Evolutionary conservation across 2,888 invertebrate species (phyloP), one percentile per base, ranked within the genome.

Genomic region (Ochlodes sylvanus): DNA sequence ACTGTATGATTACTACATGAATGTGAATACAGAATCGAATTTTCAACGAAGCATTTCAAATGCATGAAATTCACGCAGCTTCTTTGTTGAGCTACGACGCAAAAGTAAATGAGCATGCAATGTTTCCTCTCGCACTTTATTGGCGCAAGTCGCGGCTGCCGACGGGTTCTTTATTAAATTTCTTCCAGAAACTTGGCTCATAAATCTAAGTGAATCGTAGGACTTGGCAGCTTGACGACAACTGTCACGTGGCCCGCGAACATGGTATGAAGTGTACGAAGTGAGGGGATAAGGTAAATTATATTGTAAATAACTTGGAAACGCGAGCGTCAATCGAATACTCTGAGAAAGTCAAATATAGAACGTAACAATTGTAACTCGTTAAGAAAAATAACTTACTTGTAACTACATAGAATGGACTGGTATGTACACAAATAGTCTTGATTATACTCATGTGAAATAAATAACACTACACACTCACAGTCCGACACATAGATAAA

Each of bases 141-240:
- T 58, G 58, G 58, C 44, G 44, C 41, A 19, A 65, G n/a, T 57
- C 57, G 47, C 44, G 63, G 64, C 64, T 64, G 64, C 41, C 64
- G 50, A 38, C 64, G 21, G 38, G 50, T 63, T 64, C 63, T 69
- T 54, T 69, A 69, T 69, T 69, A 69, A 69, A 69, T 69, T 69
- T 69, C 64, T 69, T 69, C 21, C 64, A 47, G 60, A 60, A 60
- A 65, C 58, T 66, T 66, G 60, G 44, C 69, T 69, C 69, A 52
- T 69, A 69, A 69, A 64, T 64, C 62, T 32, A 34, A 41, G 42
- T 55, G 47, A 41, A 57, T 65, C 32, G 38, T 38, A 38, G 19
- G 15, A 41, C 50, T 50, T 58, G 57, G 57, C 64, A 64, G 38
- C 38, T 50, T 19, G 57, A 64, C 63, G 55, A 56, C 58, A 58